Base-by-base conservation (phyloP, 2,113 vertebrate species). In the Anguilla rostrata region DNA sequence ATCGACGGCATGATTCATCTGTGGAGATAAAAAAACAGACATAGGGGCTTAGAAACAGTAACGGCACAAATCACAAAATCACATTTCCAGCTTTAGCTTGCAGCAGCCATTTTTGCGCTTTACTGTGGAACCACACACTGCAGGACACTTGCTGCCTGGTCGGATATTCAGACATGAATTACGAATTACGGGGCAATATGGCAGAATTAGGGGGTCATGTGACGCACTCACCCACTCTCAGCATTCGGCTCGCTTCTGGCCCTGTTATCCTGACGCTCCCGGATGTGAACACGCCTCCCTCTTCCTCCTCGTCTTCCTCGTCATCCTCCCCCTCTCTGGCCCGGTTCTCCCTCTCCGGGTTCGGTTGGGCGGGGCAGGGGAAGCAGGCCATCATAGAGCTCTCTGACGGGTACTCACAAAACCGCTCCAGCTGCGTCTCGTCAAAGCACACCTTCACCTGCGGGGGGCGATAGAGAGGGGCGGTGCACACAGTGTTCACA, bases 331-430 rank as follows among this genome's bases (percentile, higher is more conserved):
- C 92, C 26, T 87, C 86, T 11, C 88, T 83, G 26, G 14, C 87
- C 81, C 86, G 81, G 79, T 89, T 85, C 56, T 88, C 91, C 43
- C 5, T 14, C 46, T 83, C 34, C 18, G 86, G 78, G 86, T 87
- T 46, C 6, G 80, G 84, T 84, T 90, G 82, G 6, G 84, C 86
- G 84, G 90, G 83, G 78, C 22, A 78, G 9, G 89, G 88, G 29
- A 85, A 86, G 3, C 84, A 89, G 0, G 88, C 84, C 85, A 92
- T 82, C 89, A 93, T 84, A 85, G 90, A 89, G 81, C 84, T 91
- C 91, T 96, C 95, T 0, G 95, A 94, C 0, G 94, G 95, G 78
- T 96, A 96, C 89, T 95, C 94, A 9, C 93, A 96, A 79, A 96
- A 90, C 83, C 91, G 90, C 92, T 95, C 94, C 90, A 95, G 89